Conservation (phyloP, 1,140 invertebrate genomes). For the Aporrectodea caliginosa region DNA sequence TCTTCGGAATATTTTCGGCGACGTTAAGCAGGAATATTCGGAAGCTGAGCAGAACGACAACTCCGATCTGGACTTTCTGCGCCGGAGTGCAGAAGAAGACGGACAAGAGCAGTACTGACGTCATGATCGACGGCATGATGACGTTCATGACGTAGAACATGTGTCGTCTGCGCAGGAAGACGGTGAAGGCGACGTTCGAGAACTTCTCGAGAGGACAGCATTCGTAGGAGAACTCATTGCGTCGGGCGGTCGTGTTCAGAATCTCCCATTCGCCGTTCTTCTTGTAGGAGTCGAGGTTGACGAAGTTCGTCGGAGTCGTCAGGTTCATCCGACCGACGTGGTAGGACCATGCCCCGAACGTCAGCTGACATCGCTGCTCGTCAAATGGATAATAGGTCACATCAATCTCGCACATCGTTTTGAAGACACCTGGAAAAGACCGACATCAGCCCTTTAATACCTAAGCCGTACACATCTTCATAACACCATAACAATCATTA, state of each 20-base stretch:
- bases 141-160: constrained; percentile 35
- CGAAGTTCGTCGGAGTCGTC: neutral
- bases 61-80: constrained; percentile 35
- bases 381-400: constrained; percentile 34
- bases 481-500: too few relatives aligned
- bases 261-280: constrained; percentile 33
- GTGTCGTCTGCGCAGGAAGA: constrained; percentile 27
- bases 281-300: constrained; percentile 33
- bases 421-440: constrained; percentile 29
- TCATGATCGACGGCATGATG: constrained; percentile 34
- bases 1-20: constrained; percentile 33
- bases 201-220: constrained; percentile 28
- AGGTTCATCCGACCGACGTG: constrained; percentile 33
- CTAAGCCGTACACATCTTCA: neutral
- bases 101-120: constrained; percentile 33
- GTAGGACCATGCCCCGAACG: constrained; percentile 33
- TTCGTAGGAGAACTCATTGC: constrained; percentile 28
- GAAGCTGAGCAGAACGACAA: constrained; percentile 34
- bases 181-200: constrained; percentile 28
- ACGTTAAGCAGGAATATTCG: constrained; percentile 35
- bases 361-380: constrained; percentile 29
- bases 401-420: constrained; percentile 34
- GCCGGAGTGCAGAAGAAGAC: constrained; percentile 36
- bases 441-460: neutral
- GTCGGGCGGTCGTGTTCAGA: constrained; percentile 11